These are phyloP conservation scores for Cryptotis parvus DNA, from an alignment of 2,113 vertebrate genomes.

Conservation along the genomic window DNA sequence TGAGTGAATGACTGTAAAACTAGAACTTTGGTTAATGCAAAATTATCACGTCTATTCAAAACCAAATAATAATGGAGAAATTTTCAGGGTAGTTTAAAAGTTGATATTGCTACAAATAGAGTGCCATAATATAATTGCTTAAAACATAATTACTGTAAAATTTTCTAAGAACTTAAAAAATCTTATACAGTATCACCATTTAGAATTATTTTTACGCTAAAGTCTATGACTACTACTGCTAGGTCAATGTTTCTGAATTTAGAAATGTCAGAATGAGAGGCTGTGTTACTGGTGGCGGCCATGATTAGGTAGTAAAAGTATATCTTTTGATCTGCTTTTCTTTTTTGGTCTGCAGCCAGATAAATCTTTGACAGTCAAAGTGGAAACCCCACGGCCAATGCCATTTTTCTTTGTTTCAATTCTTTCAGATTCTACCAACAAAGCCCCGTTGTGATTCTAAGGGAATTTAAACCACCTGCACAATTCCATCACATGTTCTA, in stretches of 20 bases:
- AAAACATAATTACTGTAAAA: neutral
- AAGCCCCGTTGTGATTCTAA: too few relatives aligned
- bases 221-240: neutral
- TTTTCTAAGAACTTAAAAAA: slow-evolving; percentile 7
- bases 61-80: neutral
- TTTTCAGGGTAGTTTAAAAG: neutral
- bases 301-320: neutral
- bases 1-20: neutral
- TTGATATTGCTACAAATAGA: neutral
- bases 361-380: neutral
- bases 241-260: neutral
- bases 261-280: too few relatives aligned
- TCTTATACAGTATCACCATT: neutral
- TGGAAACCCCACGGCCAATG: neutral
- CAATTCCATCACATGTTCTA: neutral
- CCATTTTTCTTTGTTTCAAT: neutral
- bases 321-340: neutral
- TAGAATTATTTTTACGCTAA: neutral
- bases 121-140: neutral
- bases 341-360: neutral
- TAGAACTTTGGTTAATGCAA: neutral
- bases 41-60: neutral
- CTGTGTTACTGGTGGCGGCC: neutral
- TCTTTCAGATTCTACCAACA: too few relatives aligned
- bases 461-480: neutral